A percentile compares a stretch with the other conserved stretches of the same genome.
Conservation (phyloP, 2,888 invertebrate genomes). For the Plebejus anna region DNA sequence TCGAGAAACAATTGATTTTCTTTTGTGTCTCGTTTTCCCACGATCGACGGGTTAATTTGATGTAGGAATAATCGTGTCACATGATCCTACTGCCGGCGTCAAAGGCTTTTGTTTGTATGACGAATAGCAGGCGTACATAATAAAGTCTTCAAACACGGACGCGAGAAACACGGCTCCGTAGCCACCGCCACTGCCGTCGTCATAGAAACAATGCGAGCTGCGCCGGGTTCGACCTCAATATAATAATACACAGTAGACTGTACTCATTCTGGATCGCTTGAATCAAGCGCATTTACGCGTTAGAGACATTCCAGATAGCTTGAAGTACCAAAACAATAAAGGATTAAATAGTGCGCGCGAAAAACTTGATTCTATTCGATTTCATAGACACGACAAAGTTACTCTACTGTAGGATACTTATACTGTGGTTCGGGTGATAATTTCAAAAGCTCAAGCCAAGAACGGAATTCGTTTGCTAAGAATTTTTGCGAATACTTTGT, state of each 20-base stretch:
- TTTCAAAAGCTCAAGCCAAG: slow-evolving; percentile 33
- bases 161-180: slow-evolving; percentile 45
- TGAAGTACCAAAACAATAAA: background rate
- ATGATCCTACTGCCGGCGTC: slow-evolving; percentile 6
- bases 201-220: slow-evolving; percentile 30
- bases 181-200: background rate
- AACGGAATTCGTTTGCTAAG: slow-evolving; percentile 31
- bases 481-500: slow-evolving; percentile 31
- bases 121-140: slow-evolving; percentile 47
- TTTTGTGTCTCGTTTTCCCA: too few relatives aligned
- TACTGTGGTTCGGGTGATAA: slow-evolving; percentile 28
- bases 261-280: background rate
- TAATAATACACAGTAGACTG: background rate
- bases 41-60: too few relatives aligned
- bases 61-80: slow-evolving; percentile 30
- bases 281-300: background rate
- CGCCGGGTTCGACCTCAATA: slow-evolving; percentile 15
- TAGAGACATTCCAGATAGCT: background rate
- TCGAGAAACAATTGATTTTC: too few relatives aligned
- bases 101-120: slow-evolving; percentile 26
- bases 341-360: background rate
- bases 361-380: background rate
- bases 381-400: background rate
- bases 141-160: slow-evolving; percentile 55
- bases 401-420: background rate